Conservation (phyloP, 2,797 vertebrate genomes). For the Rhodeus uyekii region DNA sequence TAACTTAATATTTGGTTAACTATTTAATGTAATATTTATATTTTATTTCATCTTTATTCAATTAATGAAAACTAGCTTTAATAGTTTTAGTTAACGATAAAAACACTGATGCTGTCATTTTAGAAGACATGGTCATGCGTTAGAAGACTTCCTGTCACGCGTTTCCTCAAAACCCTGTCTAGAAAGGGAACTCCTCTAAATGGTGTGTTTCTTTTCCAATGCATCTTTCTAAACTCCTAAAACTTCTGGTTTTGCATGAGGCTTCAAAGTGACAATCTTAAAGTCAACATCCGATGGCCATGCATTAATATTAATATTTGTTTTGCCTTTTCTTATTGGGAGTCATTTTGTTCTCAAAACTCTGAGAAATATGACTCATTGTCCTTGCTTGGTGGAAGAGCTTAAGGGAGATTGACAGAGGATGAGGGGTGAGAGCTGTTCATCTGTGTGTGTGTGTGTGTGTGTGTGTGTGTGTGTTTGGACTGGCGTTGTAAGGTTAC, state of each 20-base stretch:
- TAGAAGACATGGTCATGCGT: no score
- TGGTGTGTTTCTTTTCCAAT: neutral
- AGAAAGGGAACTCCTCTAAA: neutral
- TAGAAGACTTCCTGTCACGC: neutral
- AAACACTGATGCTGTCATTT: neutral
- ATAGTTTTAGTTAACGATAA: no score
- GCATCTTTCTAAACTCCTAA: neutral
- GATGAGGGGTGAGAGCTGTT: constrained; percentile 12
- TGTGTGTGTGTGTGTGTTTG: constrained; percentile 5
- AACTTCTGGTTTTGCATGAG: neutral
- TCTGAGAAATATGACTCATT: constrained; percentile 15
- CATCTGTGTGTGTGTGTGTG: constrained; percentile 6
- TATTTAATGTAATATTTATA: no score
- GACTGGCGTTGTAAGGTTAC: constrained; percentile 22
- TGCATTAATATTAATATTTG: neutral
- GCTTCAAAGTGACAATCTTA: neutral
- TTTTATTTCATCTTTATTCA: no score
- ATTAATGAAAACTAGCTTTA: no score
- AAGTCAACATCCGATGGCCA: neutral
- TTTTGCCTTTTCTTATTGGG: neutral
- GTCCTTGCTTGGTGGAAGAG: constrained; percentile 12
- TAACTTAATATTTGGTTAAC: no score
- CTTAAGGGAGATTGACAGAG: constrained; percentile 43
- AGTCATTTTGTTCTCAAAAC: constrained; percentile 6
- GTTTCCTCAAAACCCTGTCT: neutral